Base-by-base conservation (phyloP, 2,113 vertebrate species). In the Equus quagga region DNA sequence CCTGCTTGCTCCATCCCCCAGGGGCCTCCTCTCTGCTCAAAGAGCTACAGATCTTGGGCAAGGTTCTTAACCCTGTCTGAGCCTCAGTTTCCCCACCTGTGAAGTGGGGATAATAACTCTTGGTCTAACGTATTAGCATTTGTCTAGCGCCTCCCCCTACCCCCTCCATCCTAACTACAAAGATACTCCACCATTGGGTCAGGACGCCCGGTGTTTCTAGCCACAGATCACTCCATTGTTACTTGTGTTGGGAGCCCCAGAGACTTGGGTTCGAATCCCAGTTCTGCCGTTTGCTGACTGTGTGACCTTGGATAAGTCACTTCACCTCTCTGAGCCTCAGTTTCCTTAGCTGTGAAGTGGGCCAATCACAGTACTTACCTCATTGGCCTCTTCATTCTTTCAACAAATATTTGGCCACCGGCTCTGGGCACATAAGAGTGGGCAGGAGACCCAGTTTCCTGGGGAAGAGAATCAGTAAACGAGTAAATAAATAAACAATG, bases 241-340 rank as follows among this genome's bases (percentile, higher is more conserved):
- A n/a, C 54, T 44, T 89, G 49, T 33, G 15, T 64, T 58, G 28
- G 33, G 19, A 67, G 41, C 75, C 58, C 69, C 80, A 76, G n/a
- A 73, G 60, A 81, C 24, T 41, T 62, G 73, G 6, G n/a, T 81
- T 97, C 72, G 72, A 85, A 84, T 75, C 46, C 60, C 23, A 94
- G 60, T 31, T 49, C 54, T 65, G 60, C 21, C 31, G 36, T 69
- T 54, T 79, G 18, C 46, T 89, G 69, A 44, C 69, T 79, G 33
- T 89, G n/a, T 58, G 19, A 62, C 23, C 56, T 73, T 93, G 76
- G 49, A 86, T 65, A 92, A 70, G 21, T 67, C 41, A 58, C 60
- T 89, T 89, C 44, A 17, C 26, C 78, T 92, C 72, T 72, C n/a
- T 73, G 67, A 94, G 28, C 64, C n/a, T 91, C 64, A 58, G 21